Evolutionary conservation across 1,140 invertebrate species (phyloP).

Genomic region (Planococcus citri): DNA sequence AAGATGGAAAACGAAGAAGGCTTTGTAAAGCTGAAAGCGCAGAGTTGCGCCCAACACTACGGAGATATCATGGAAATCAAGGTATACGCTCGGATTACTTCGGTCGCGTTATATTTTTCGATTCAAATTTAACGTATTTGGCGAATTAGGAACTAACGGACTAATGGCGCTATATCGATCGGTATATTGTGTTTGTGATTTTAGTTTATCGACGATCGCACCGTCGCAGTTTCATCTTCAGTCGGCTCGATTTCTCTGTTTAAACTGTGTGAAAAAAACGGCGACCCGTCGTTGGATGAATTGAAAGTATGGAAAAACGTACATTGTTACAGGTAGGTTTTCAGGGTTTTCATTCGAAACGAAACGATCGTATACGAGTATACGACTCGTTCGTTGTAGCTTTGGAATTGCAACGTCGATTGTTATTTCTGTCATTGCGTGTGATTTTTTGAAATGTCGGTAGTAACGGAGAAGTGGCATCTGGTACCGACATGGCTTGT

Average conservation of each 20-base stretch:
- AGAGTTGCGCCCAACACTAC: background rate
- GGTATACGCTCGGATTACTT: no score
- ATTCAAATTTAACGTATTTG: no score
- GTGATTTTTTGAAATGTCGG: conserved; percentile 21
- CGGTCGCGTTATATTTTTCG: no score
- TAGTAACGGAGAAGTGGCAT: conserved; percentile 36
- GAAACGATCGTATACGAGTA: no score
- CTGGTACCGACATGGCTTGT: conserved; percentile 51
- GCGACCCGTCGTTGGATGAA: conserved; percentile 37
- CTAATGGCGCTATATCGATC: no score
- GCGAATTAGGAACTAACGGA: no score
- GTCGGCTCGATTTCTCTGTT: conserved; percentile 49
- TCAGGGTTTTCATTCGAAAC: conserved; percentile 17
- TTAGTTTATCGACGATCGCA: conserved; percentile 47
- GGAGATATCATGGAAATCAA: background rate
- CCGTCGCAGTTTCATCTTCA: conserved; percentile 49
- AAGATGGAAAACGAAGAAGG: background rate
- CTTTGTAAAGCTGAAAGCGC: background rate
- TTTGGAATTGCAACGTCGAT: no score
- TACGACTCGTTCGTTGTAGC: background rate
- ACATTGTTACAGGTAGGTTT: conserved; percentile 46
- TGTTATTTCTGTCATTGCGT: no score
- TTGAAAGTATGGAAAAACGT: conserved; percentile 44
- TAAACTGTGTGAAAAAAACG: conserved; percentile 43
- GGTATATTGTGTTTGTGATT: conserved; percentile 28